phyloP scores from a whole-genome alignment of 1,140 invertebrate species.

The Littorina saxatilis region DNA sequence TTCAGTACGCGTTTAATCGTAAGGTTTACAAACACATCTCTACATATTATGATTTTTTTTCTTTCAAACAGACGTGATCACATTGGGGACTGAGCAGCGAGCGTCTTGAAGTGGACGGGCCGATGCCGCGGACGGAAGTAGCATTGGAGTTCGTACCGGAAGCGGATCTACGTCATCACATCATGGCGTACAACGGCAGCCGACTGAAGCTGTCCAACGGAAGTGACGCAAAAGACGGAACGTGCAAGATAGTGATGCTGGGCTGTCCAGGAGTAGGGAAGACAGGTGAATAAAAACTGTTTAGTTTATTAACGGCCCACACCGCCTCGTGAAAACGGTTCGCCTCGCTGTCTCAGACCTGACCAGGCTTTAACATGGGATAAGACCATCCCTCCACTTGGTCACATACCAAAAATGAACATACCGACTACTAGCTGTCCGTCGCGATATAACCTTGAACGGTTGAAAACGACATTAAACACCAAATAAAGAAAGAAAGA shows the following conservation, averaged over 20 bases:
- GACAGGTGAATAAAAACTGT: conserved; percentile 48
- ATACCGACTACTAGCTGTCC: too few relatives aligned
- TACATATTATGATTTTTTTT: not conserved
- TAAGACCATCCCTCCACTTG: too few relatives aligned
- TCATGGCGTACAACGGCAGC: conserved; percentile 19
- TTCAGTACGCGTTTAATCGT: not conserved
- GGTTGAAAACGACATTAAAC: too few relatives aligned
- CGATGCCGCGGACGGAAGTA: not conserved
- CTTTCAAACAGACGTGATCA: too few relatives aligned
- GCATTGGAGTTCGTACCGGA: not conserved
- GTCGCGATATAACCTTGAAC: not conserved
- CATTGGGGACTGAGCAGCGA: too few relatives aligned
- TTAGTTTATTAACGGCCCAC: not conserved
- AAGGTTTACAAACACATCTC: not conserved
- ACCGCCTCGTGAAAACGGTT: not conserved
- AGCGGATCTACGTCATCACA: not conserved
- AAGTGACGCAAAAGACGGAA: conserved; percentile 35
- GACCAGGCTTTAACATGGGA: not conserved
- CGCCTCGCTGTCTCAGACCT: not conserved
- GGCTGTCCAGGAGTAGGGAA: conserved; percentile 58
- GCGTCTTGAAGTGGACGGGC: not conserved
- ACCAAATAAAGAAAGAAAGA: too few relatives aligned
- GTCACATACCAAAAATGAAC: too few relatives aligned
- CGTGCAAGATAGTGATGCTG: conserved; percentile 56
- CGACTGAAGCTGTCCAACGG: conserved; percentile 11